phyloP scores from a whole-genome alignment of 2,113 vertebrate genomes.

The Cichladusa arquata region DNA sequence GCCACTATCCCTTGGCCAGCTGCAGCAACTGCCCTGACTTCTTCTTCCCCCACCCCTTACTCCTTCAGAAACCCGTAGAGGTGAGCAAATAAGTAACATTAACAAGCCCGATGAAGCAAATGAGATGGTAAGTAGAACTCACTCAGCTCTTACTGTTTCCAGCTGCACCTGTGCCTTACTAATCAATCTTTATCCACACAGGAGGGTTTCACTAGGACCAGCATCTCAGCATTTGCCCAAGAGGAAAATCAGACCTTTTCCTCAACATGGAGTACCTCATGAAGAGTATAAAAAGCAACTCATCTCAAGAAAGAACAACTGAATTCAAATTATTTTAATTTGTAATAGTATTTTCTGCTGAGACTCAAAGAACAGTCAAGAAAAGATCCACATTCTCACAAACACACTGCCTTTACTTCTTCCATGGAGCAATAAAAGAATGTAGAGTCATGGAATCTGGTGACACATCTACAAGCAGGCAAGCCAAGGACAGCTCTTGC shows the following conservation, averaged over 20 bases:
- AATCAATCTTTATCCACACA: background rate
- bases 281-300: background rate
- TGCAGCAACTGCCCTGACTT: background rate
- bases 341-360: background rate
- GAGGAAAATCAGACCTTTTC: background rate
- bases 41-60: rapidly evolving
- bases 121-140: background rate
- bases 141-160: background rate
- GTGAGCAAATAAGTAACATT: background rate
- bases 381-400: background rate
- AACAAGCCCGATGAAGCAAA: background rate
- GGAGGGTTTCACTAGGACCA: background rate
- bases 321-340: background rate
- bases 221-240: background rate
- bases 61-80: background rate
- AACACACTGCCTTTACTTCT: background rate
- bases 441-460: background rate
- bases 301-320: background rate
- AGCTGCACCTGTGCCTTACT: background rate
- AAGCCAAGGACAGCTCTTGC: background rate
- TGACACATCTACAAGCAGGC: background rate
- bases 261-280: background rate
- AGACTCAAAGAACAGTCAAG: background rate
- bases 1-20: background rate
- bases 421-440: background rate